Evolutionary conservation across 2,797 vertebrate species (phyloP).

Genomic region (Ibycter americanus): DNA sequence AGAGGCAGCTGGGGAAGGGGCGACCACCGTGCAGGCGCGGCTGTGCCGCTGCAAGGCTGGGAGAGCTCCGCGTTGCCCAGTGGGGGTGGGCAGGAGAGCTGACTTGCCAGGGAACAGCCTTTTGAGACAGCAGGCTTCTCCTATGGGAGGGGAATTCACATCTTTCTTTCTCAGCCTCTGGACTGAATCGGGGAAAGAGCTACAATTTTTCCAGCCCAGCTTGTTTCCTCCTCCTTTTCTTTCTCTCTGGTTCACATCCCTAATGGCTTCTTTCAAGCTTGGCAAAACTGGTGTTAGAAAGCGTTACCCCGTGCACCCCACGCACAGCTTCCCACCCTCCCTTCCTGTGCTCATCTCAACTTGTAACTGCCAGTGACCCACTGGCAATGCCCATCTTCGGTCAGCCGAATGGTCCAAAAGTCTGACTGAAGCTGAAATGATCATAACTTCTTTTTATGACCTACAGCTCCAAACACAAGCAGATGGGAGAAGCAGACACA

Average conservation of each 20-base stretch:
- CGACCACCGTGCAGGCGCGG: not conserved
- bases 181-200: fast-evolving
- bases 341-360: not conserved
- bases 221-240: not conserved
- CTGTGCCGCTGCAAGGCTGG: fast-evolving
- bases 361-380: not conserved
- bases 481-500: not conserved
- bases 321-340: not conserved
- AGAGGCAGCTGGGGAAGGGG: not conserved
- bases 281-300: not conserved
- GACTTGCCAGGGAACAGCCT: not conserved
- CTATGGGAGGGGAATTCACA: not conserved
- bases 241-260: not conserved
- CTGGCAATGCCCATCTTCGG: not conserved
- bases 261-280: not conserved
- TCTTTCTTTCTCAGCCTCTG: not conserved
- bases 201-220: not conserved
- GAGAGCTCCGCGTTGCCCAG: not conserved
- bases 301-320: not conserved
- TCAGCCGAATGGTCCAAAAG: not conserved
- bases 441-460: not conserved
- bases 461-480: not conserved
- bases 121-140: not conserved
- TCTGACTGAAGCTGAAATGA: not conserved
- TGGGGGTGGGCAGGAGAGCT: not conserved